Evolutionary conservation across 2,113 vertebrate genomes (phyloP), one percentile per base, ranked within the genome.

Genomic region (Epinephelus fuscoguttatus): DNA sequence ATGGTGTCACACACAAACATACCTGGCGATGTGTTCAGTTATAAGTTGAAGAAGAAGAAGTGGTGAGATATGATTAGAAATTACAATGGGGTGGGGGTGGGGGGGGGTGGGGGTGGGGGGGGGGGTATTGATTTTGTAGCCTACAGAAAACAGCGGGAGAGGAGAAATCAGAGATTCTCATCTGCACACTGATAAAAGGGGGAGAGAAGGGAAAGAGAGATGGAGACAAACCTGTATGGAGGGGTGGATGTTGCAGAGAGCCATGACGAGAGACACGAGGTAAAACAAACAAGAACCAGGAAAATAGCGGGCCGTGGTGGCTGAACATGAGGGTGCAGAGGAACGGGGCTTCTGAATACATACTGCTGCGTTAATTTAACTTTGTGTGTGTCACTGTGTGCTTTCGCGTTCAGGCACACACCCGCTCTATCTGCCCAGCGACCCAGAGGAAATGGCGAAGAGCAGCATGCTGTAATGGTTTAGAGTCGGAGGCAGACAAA

Each of bases 401-500:
- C 64, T 21, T 77, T 27, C 81, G 12, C 72, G 33, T 72, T 25
- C 21, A 25, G 11, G 15, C 72, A 68, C 62, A 78, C 84, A 84
- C 75, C 63, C 37, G 19, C 15, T 67, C 63, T 77, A 23, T 83
- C 78, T 86, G 55, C 76, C 60, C 78, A 61, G 68, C n/a, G 77
- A 85, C 86, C 81, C 85, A 83, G 80, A 81, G 69, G 84, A 86
- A 77, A 80, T 49, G 42, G 72, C 56, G 30, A 75, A 78, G 52
- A 88, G 82, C 80, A 69, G 76, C 67, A 49, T 45, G 56, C 60
- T 79, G 62, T 84, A 84, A 82, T 84, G 84, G 80, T 64, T 77
- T 66, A 15, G 72, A 84, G 67, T 78, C 67, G 12, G 50, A 85
- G 78, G 85, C 70, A 84, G 84, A 83, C 83, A 88, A 91, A 91